Percentiles rank a stretch among this genome's conserved stretches.
These are phyloP conservation scores for Apis laboriosa DNA, from an alignment of 1,140 invertebrate genomes.

Conservation along the genomic window DNA sequence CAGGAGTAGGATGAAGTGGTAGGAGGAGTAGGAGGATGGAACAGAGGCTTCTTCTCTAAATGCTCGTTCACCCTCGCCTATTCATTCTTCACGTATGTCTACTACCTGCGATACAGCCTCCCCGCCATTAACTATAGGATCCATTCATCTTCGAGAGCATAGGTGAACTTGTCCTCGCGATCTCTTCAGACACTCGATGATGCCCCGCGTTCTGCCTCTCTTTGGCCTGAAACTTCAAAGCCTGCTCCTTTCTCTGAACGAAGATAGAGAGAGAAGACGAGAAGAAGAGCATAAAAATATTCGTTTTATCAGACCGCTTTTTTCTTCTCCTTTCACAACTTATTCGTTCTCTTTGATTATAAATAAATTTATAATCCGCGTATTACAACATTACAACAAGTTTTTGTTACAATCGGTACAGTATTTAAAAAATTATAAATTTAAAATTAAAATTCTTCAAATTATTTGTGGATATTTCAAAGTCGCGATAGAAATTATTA, in stretches of 20 bases:
- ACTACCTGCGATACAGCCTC: conserved; percentile 63
- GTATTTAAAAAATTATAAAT: too few species aligned
- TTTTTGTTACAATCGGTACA: too few species aligned
- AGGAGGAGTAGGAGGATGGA: conserved; percentile 13
- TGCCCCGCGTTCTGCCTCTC: conserved; percentile 42
- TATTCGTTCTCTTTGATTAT: too few species aligned
- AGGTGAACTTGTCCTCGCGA: conserved; percentile 63
- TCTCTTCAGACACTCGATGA: conserved; percentile 61
- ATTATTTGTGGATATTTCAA: too few species aligned
- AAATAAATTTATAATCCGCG: neutral
- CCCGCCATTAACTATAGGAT: conserved; percentile 62
- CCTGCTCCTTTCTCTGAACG: conserved; percentile 17
- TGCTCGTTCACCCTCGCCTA: conserved; percentile 64
- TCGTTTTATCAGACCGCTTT: neutral
- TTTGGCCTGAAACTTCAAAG: conserved; percentile 52
- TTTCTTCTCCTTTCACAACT: neutral
- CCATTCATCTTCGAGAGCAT: conserved; percentile 62
- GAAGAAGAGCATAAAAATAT: neutral
- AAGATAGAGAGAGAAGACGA: neutral
- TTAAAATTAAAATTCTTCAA: too few species aligned
- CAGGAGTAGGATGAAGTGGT: neutral
- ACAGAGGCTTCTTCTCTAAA: conserved; percentile 59
- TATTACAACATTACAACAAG: too few species aligned
- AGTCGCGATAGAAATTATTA: too few species aligned
- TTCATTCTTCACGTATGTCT: conserved; percentile 62